Percentiles rank a stretch among this genome's conserved stretches.
phyloP scores from a whole-genome alignment of 1,140 invertebrate species.

The Daktulosphaira vitifoliae region DNA sequence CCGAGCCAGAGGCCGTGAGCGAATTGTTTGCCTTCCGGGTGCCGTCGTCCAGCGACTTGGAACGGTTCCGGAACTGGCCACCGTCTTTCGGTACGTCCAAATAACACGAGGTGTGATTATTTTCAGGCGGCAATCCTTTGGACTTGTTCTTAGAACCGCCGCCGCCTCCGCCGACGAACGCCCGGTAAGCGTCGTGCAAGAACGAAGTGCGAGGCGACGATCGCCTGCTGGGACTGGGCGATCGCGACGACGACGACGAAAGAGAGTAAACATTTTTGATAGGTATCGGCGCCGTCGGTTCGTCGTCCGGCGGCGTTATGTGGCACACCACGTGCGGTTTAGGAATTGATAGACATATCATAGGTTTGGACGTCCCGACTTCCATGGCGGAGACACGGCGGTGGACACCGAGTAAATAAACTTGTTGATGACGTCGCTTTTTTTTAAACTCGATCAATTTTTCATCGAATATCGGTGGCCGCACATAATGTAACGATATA shows the following conservation, averaged over 20 bases:
- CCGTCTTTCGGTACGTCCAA: slow-evolving; percentile 43
- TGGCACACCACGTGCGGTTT: slow-evolving; percentile 17
- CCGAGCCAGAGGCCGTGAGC: slow-evolving; percentile 41
- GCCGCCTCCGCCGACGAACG: background rate
- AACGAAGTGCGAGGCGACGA: slow-evolving; percentile 32
- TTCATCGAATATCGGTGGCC: too few relatives aligned
- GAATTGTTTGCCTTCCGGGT: slow-evolving; percentile 47
- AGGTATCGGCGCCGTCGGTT: background rate
- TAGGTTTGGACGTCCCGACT: slow-evolving; percentile 4
- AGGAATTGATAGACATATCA: background rate
- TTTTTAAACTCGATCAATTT: too few relatives aligned
- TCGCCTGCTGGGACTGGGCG: slow-evolving; percentile 27
- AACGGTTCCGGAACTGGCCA: slow-evolving; percentile 58
- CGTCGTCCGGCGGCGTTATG: slow-evolving; percentile 25
- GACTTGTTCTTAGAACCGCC: slow-evolving; percentile 4
- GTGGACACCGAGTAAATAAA: too few relatives aligned
- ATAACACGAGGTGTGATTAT: slow-evolving; percentile 34
- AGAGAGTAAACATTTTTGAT: slow-evolving; percentile 12
- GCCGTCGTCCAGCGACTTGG: slow-evolving; percentile 61
- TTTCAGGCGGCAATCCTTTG: background rate
- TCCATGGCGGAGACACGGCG: slow-evolving; percentile 9
- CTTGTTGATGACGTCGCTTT: too few relatives aligned
- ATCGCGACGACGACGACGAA: slow-evolving; percentile 23
- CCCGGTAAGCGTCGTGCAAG: slow-evolving; percentile 17
- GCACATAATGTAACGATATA: too few relatives aligned